Evolutionary conservation across 2,797 vertebrate species (phyloP).

Genomic region (Octomys mimax): DNA sequence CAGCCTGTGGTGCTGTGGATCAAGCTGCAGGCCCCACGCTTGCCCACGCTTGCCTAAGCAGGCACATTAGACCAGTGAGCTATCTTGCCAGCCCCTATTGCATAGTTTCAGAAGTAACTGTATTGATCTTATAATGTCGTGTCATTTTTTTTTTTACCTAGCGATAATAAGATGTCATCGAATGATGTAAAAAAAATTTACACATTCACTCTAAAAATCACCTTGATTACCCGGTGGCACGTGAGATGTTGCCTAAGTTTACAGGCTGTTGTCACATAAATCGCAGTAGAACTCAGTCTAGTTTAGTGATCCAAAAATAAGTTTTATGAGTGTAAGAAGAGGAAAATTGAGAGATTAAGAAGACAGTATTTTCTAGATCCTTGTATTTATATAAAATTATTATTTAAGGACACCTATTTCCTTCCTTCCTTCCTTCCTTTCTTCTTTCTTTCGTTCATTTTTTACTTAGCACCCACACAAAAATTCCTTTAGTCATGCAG

Average conservation of each 20-base stretch:
- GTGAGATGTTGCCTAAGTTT: not conserved
- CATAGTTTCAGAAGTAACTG: not conserved
- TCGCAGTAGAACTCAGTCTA: not conserved
- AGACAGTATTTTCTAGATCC: not conserved
- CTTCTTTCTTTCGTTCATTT: too few species aligned
- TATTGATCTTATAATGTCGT: not conserved
- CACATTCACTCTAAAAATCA: not conserved
- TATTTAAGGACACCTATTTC: not conserved
- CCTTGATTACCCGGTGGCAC: not conserved
- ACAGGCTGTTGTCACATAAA: rapidly evolving
- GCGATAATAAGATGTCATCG: not conserved
- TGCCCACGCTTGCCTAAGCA: too few species aligned
- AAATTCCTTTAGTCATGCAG: not conserved
- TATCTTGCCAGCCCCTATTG: not conserved
- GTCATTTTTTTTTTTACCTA: not conserved
- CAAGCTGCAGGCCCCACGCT: too few species aligned
- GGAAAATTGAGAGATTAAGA: not conserved
- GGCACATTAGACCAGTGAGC: too few species aligned
- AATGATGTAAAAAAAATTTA: not conserved
- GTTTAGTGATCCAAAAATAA: not conserved
- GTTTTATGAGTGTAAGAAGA: not conserved
- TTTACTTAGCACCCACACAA: not conserved
- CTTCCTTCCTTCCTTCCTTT: not conserved
- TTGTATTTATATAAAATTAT: not conserved
- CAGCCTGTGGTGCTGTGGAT: too few species aligned